These are phyloP conservation scores for Ammodytes dubius DNA, from an alignment of 2,113 vertebrate species.

Conservation along the genomic window DNA sequence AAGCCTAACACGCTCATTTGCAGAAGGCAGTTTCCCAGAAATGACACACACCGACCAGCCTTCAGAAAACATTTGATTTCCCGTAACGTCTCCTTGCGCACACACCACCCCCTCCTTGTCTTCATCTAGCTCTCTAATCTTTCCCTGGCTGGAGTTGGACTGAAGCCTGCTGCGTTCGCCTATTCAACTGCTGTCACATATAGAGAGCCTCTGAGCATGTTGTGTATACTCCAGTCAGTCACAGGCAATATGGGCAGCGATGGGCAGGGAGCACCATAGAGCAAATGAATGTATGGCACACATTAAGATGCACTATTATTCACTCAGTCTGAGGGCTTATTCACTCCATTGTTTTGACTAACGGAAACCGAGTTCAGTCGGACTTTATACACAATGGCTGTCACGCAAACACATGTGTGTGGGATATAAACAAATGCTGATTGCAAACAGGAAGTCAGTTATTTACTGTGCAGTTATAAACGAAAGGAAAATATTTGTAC, in stretches of 20 bases:
- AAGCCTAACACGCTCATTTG: slow-evolving; percentile 38
- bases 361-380: slow-evolving; percentile 42
- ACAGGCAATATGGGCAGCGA: slow-evolving; percentile 65
- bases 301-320: slow-evolving; percentile 37
- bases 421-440: slow-evolving; percentile 48
- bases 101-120: slow-evolving; percentile 44
- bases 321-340: slow-evolving; percentile 36
- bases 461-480: slow-evolving; percentile 1
- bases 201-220: slow-evolving; percentile 55
- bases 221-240: slow-evolving; percentile 54
- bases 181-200: slow-evolving; percentile 62
- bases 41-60: slow-evolving; percentile 39
- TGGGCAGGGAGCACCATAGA: slow-evolving; percentile 58
- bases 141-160: slow-evolving; percentile 54
- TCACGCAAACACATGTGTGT: slow-evolving; percentile 43
- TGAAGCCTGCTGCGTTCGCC: slow-evolving; percentile 62
- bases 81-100: slow-evolving; percentile 47
- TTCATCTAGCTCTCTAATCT: slow-evolving; percentile 63
- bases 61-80: slow-evolving; percentile 56
- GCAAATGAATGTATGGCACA: slow-evolving; percentile 58
- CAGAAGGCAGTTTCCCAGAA: slow-evolving; percentile 65
- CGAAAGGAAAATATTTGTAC: neutral
- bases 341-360: slow-evolving; percentile 23
- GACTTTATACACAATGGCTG: slow-evolving; percentile 36
- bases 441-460: slow-evolving; percentile 29